A percentile compares a stretch with the other conserved stretches of the same genome.
Evolutionary conservation across 1,140 invertebrate genomes (phyloP).

Genomic region (Apis cerana): DNA sequence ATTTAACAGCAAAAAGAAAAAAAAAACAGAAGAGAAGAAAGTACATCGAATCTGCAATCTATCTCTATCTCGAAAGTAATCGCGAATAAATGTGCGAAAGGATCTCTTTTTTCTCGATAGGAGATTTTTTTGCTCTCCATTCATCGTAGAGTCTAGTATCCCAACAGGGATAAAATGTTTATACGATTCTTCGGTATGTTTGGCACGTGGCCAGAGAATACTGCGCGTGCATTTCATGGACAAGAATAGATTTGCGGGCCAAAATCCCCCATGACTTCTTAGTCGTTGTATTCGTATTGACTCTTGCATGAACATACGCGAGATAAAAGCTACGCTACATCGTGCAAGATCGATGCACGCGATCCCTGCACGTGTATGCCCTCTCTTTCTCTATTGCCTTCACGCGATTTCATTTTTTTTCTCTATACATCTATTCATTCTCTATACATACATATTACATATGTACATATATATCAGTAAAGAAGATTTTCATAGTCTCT

Average conservation of each 20-base stretch:
- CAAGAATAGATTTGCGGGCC: slow-evolving; percentile 75
- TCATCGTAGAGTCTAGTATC: slow-evolving; percentile 66
- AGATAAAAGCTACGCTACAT: slow-evolving; percentile 11
- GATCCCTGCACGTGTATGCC: slow-evolving; percentile 9
- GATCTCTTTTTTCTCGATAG: slow-evolving; percentile 23
- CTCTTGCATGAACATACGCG: not conserved
- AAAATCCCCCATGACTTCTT: slow-evolving; percentile 79
- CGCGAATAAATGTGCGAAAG: not conserved
- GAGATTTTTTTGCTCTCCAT: slow-evolving; percentile 65
- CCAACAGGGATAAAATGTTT: slow-evolving; percentile 78
- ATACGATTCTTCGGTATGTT: slow-evolving; percentile 69
- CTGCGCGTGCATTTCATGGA: slow-evolving; percentile 76
- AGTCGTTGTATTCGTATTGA: slow-evolving; percentile 56
- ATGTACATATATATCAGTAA: not conserved
- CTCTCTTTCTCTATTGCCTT: not conserved
- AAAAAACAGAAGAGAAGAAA: not conserved
- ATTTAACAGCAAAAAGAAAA: not conserved
- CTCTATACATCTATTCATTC: too few relatives aligned
- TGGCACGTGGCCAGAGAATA: slow-evolving; percentile 76
- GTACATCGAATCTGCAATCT: too few relatives aligned
- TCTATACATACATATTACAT: not conserved
- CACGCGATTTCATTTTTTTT: not conserved
- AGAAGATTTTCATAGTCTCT: not conserved
- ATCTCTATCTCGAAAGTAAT: too few relatives aligned
- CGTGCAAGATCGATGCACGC: slow-evolving; percentile 31